Evolutionary conservation across 2,888 invertebrate species (phyloP).

Genomic region (Caradrina kadenii): DNA sequence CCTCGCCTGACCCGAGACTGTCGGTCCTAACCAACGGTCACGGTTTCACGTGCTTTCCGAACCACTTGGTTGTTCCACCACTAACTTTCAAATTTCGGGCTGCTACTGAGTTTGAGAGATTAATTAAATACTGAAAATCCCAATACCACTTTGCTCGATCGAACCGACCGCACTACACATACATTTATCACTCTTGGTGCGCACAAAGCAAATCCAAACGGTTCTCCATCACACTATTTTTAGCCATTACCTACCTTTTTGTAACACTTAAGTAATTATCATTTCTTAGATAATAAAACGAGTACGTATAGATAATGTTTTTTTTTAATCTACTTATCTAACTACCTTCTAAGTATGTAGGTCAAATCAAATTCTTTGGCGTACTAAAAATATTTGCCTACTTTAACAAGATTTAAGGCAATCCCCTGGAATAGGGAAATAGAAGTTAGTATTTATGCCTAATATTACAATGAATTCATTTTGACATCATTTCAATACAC

Average conservation of each 20-base stretch:
- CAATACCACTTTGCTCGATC: no score
- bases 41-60: no score
- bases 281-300: slow-evolving; percentile 1
- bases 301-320: slow-evolving; percentile 25
- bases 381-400: not conserved
- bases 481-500: not conserved
- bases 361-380: slow-evolving; percentile 23
- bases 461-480: not conserved
- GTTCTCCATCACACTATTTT: no score
- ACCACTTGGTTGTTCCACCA: no score
- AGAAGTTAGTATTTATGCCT: not conserved
- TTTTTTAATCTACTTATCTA: slow-evolving; percentile 24
- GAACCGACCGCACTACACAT: no score
- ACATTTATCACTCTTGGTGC: no score
- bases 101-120: no score
- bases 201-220: no score
- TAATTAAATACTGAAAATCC: no score
- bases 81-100: no score
- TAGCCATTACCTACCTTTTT: not conserved
- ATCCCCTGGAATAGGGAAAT: slow-evolving; percentile 9
- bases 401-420: slow-evolving; percentile 4
- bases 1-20: no score
- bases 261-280: not conserved
- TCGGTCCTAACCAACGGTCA: no score
- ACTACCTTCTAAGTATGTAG: slow-evolving; percentile 10